Evolutionary conservation across 2,888 invertebrate species (phyloP).

Genomic region (Andrena flavipes): DNA sequence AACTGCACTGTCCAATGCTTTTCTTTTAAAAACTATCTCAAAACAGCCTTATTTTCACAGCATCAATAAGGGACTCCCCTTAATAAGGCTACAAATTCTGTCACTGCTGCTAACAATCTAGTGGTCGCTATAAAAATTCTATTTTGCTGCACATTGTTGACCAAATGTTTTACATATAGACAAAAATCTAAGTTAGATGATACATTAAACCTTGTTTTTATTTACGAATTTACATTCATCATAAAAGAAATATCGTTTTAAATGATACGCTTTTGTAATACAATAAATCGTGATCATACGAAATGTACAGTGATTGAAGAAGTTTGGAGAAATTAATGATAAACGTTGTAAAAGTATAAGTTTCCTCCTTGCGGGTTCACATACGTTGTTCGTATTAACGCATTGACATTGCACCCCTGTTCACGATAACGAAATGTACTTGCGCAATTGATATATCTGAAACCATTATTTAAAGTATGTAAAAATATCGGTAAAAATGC

Average conservation of each 20-base stretch:
- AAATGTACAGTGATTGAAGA: constrained; percentile 49
- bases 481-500: constrained; percentile 60
- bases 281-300: constrained; percentile 41
- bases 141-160: background rate
- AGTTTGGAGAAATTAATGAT: constrained; percentile 36
- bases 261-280: constrained; percentile 43
- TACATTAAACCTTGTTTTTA: constrained; percentile 40
- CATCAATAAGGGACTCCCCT: too few species aligned
- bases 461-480: constrained; percentile 54
- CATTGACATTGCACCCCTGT: constrained; percentile 26
- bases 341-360: constrained; percentile 38
- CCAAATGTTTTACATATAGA: background rate
- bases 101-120: too few species aligned
- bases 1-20: too few species aligned
- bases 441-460: constrained; percentile 33
- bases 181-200: background rate
- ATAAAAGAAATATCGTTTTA: constrained; percentile 26
- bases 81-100: too few species aligned
- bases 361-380: constrained; percentile 17
- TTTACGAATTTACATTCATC: constrained; percentile 52
- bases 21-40: too few species aligned
- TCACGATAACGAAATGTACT: constrained; percentile 39
- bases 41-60: too few species aligned
- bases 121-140: too few species aligned
- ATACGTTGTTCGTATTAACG: constrained; percentile 21